A percentile compares a stretch with the other conserved stretches of the same genome.
Conservation (phyloP, 1,140 invertebrate genomes). For the Berghia stephanieae region DNA sequence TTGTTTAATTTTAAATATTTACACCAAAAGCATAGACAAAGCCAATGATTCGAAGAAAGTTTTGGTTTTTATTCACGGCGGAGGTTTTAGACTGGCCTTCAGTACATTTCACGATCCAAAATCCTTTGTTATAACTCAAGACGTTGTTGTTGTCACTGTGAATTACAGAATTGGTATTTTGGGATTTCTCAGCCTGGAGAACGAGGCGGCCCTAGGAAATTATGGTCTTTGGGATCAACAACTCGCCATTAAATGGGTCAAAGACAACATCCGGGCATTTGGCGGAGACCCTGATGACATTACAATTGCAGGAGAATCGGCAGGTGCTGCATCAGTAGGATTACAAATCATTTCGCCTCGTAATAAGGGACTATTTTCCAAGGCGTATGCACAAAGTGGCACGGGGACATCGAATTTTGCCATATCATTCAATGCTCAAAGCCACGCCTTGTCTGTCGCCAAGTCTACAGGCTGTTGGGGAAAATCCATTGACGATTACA, state of each 20-base stretch:
- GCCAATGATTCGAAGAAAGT: constrained; percentile 32
- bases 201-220: constrained; percentile 66
- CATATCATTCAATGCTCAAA: no score
- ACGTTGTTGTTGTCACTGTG: constrained; percentile 69
- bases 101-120: constrained; percentile 41
- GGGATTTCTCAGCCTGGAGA: constrained; percentile 51
- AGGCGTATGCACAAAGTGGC: neutral
- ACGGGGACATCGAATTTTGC: no score
- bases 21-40: neutral
- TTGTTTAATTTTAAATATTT: constrained; percentile 41
- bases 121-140: constrained; percentile 54
- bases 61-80: constrained; percentile 51
- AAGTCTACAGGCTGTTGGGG: no score
- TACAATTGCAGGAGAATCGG: constrained; percentile 53
- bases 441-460: no score
- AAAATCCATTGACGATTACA: no score
- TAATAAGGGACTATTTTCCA: constrained; percentile 39
- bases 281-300: constrained; percentile 47
- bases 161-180: constrained; percentile 69
- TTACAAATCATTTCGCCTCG: constrained; percentile 33
- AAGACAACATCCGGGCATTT: constrained; percentile 52
- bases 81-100: constrained; percentile 40
- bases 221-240: constrained; percentile 83
- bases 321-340: constrained; percentile 37
- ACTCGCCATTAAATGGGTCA: constrained; percentile 84